phyloP scores from a whole-genome alignment of 2,113 vertebrate species.

The Jacana jacana region DNA sequence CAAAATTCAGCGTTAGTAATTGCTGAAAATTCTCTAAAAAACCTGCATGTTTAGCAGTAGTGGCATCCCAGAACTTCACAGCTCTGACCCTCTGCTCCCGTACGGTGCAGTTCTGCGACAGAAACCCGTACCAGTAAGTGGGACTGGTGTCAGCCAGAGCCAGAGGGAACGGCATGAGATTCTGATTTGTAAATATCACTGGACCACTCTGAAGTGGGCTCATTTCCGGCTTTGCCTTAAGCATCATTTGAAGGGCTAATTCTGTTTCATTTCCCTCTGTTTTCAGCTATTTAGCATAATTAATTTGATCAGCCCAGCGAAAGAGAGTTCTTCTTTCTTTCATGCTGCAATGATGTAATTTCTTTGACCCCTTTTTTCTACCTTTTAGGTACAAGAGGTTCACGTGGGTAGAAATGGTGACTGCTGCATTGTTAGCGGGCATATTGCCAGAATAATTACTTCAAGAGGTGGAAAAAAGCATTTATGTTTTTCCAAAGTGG shows the following conservation, averaged over 20 bases:
- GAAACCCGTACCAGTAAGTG: not conserved
- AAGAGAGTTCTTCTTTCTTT: conserved; percentile 23
- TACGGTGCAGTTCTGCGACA: not conserved
- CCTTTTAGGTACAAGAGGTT: not conserved
- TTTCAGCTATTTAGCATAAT: conserved; percentile 83
- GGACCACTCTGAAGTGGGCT: conserved; percentile 40
- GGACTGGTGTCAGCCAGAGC: not conserved
- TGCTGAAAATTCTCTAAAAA: conserved; percentile 1
- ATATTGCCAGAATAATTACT: not conserved
- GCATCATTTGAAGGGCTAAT: conserved; percentile 63
- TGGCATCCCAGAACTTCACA: conserved; percentile 5
- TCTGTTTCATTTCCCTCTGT: conserved; percentile 61
- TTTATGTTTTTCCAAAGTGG: not conserved
- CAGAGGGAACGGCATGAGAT: not conserved
- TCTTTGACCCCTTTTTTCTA: conserved; percentile 27
- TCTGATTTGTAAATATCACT: conserved; percentile 48
- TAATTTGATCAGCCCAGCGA: conserved; percentile 78
- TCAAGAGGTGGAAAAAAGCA: not conserved
- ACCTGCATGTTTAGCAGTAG: not conserved
- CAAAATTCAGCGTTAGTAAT: conserved; percentile 33
- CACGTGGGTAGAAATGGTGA: not conserved
- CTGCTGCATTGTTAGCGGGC: not conserved
- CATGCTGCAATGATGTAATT: conserved; percentile 69
- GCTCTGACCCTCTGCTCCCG: not conserved
- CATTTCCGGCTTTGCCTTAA: conserved; percentile 60